Evolutionary conservation across 2,113 vertebrate genomes (phyloP), one percentile per base, ranked within the genome.

Genomic region (Rousettus leschenaultii): DNA sequence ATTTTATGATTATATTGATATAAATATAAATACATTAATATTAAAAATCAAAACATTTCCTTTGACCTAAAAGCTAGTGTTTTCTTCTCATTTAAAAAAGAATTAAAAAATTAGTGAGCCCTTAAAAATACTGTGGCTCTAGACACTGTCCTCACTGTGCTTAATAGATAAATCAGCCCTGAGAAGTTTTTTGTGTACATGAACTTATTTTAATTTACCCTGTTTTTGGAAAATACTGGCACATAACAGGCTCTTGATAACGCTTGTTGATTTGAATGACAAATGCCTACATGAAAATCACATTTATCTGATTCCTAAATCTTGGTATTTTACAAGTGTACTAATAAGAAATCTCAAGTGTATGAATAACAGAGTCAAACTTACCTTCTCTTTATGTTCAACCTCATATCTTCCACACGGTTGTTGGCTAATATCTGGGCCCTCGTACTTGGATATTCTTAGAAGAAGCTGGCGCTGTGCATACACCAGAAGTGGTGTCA

Each of bases 381-480:
- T 98, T 89, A 99, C 99, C 98, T 99, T 98, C 14, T 98, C 93
- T 89, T 97, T 98, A 83, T 90, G 97, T 35, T 93, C 78, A 93
- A 95, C 83, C 24, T 98, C 92, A 19, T 97, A 89, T 95, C 98
- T 98, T 48, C 94, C 96, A 79, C 99, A 98, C 96, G 98, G 98
- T 48, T 98, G 98, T 43, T 99, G 98, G 55, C 98, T 97, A 28
- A 97, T 96, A 26, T 95, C 84, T 15, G 98, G 98, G 6, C 98
- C 98, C 35, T 96, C 91, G 40, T 97, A 97, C 9, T 93, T 90
- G 35, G 90, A 40, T 33, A 99, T 98, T 96, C 98, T 99, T 95
- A 99, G 97, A 78, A 99, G 96, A 26, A 99, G 98, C 94, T 98
- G 99, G 94, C 98, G 99, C 98, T 99, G 99, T 63, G 99, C 99